phyloP scores from a whole-genome alignment of 2,888 invertebrate species.

The Geotrupes spiniger region DNA sequence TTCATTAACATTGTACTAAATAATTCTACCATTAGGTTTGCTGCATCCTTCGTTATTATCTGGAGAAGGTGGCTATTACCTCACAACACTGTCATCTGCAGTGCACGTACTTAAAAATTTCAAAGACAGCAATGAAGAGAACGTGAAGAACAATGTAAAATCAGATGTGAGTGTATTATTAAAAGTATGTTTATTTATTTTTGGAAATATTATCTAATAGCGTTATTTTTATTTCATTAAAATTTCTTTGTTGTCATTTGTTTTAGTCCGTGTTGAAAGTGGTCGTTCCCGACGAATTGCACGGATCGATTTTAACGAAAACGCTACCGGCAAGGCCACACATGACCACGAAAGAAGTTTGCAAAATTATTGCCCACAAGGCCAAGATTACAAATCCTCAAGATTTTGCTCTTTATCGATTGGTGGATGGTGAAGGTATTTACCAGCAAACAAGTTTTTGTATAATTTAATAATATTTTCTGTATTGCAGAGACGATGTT shows the following conservation, averaged over 20 bases:
- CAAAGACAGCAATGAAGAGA: slow-evolving; percentile 46
- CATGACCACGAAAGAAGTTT: slow-evolving; percentile 89
- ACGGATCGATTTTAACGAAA: slow-evolving; percentile 87
- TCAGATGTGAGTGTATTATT: slow-evolving; percentile 44
- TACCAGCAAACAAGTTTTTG: slow-evolving; percentile 2
- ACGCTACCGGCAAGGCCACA: slow-evolving; percentile 91
- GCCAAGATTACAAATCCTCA: slow-evolving; percentile 94
- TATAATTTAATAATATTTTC: neutral
- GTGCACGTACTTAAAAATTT: slow-evolving; percentile 80
- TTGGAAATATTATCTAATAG: slow-evolving; percentile 1
- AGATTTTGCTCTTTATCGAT: slow-evolving; percentile 88
- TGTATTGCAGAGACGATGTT: slow-evolving; percentile 77
- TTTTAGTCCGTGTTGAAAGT: slow-evolving; percentile 76
- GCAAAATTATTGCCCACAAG: slow-evolving; percentile 92
- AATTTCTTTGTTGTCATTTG: slow-evolving; percentile 5
- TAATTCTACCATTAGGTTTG: slow-evolving; percentile 51
- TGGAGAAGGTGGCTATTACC: slow-evolving; percentile 93
- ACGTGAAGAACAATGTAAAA: slow-evolving; percentile 42
- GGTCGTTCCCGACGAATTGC: slow-evolving; percentile 90
- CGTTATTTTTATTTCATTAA: slow-evolving; percentile 1
- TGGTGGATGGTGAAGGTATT: slow-evolving; percentile 86
- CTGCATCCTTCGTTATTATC: slow-evolving; percentile 86
- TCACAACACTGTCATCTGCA: slow-evolving; percentile 90
- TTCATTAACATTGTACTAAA: slow-evolving; percentile 9
- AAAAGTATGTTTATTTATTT: slow-evolving; percentile 19